These are phyloP conservation scores for Drosophila tanythrix DNA, from an alignment of 2,888 invertebrate species.

Conservation along the genomic window DNA sequence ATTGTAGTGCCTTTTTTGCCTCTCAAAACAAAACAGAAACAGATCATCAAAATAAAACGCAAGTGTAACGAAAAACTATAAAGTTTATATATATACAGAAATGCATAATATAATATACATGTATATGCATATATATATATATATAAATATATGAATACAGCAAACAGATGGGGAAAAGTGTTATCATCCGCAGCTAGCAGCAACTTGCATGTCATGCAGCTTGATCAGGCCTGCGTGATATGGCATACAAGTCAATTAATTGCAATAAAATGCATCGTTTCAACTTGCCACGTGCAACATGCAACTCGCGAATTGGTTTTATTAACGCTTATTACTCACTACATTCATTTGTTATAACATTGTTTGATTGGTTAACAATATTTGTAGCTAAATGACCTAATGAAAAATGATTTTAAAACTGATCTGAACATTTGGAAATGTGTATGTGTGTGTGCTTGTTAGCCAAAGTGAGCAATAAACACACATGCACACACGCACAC, in stretches of 20 bases:
- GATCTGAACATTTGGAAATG: constrained; percentile 29
- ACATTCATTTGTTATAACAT: constrained; percentile 27
- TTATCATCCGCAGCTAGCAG: constrained; percentile 31
- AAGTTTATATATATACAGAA: constrained; percentile 52
- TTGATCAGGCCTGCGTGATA: constrained; percentile 22
- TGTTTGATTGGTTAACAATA: constrained; percentile 21
- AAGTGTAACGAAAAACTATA: constrained; percentile 56
- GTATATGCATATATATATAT: constrained; percentile 20
- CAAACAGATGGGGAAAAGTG: constrained; percentile 20
- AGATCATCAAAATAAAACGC: constrained; percentile 37
- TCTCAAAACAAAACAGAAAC: constrained; percentile 57
- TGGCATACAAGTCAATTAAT: constrained; percentile 68
- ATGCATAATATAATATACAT: constrained; percentile 3
- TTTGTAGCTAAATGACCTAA: constrained; percentile 21
- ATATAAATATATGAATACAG: constrained; percentile 37
- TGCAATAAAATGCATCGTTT: constrained; percentile 44
- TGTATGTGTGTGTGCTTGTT: constrained; percentile 8
- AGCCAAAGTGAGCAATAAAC: constrained; percentile 5
- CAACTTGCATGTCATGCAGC: constrained; percentile 38
- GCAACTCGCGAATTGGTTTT: constrained; percentile 19
- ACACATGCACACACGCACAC: neutral
- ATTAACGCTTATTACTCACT: constrained; percentile 32
- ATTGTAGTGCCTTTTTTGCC: constrained; percentile 83
- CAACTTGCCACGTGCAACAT: constrained; percentile 23
- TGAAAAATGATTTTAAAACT: constrained; percentile 35